These are phyloP conservation scores for Tortrix viridana DNA, from an alignment of 2,888 invertebrate genomes.

Conservation along the genomic window DNA sequence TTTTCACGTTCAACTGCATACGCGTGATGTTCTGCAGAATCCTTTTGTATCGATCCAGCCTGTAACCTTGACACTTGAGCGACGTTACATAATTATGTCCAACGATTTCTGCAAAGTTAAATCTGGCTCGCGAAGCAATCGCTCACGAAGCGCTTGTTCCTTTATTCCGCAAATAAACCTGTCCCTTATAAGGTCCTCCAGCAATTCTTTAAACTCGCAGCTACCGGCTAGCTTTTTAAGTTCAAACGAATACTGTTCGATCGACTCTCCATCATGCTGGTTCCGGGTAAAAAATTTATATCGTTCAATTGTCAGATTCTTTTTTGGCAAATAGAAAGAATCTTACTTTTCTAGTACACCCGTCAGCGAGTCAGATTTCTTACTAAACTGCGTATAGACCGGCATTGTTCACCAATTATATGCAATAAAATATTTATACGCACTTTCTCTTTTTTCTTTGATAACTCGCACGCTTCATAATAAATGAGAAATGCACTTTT, in stretches of 20 bases:
- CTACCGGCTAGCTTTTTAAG: conserved; percentile 4
- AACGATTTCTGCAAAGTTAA: conserved; percentile 7
- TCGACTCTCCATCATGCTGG: background rate
- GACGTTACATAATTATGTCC: conserved; percentile 14
- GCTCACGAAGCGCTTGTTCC: conserved; percentile 4
- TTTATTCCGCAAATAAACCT: conserved; percentile 13
- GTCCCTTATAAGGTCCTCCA: conserved; percentile 1
- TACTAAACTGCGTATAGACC: background rate
- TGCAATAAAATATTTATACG: conserved; percentile 1
- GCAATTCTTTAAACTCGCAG: conserved; percentile 10
- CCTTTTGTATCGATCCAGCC: conserved; percentile 2
- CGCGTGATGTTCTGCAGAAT: background rate
- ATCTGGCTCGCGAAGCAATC: conserved; percentile 10
- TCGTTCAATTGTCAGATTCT: no score
- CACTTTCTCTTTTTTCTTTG: background rate
- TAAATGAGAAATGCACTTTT: conserved; percentile 3
- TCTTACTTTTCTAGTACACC: background rate
- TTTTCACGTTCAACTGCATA: background rate
- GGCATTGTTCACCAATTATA: conserved; percentile 7
- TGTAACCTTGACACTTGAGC: conserved; percentile 16
- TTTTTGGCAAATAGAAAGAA: no score
- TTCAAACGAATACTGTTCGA: conserved; percentile 2
- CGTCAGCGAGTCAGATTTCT: background rate
- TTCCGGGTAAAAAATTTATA: no score
- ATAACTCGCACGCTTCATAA: conserved; percentile 4